Evolutionary conservation across 2,888 invertebrate genomes (phyloP), one percentile per base, ranked within the genome.

Genomic region (Lypha dubia): DNA sequence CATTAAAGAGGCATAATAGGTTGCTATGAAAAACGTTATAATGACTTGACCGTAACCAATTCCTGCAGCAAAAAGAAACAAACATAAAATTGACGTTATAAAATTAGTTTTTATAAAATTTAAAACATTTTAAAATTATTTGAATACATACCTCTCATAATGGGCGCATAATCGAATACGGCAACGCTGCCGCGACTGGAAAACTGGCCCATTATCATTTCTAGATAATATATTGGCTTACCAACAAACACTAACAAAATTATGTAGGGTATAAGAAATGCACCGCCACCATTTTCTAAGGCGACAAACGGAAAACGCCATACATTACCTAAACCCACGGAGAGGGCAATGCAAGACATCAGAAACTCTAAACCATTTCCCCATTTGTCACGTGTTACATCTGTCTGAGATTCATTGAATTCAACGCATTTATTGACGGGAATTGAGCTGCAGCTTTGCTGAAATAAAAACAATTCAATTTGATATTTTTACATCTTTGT

Each of bases 171-270:
- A 81, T 95, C 95, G 83, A 92, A 93, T 32, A 95, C 94, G 87
- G 94, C 94, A 7, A 95, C 94, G 79, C 94, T 94, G 15, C 95
- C 95, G 75, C 94, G 93, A 83, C 95, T 94, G n/a, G 94, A 94
- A 89, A 96, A 96, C 90, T 96, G 96, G 1, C 96, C 96, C 44
- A 96, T 89, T 7, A 94, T 91, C 93, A 95, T 94, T 91, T 96
- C 96, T 92, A 96, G 91, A 87, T 95, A 95, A 88, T 96, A 96
- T 76, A 96, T 92, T 0, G 95, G 95, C 86, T 94, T 93, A 3
- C 95, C 95, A 41, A 95, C 94, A 46, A 95, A 88, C 11, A 94
- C 89, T n/a, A 95, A 90, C 1, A 95, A 93, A 28, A 95, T 93
- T 35, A 95, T 90, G 87, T 95, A 95, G 0, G 95, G 95, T 80